Evolutionary conservation across 2,888 invertebrate genomes (phyloP).

Genomic region (Ormyrus pomaceus): DNA sequence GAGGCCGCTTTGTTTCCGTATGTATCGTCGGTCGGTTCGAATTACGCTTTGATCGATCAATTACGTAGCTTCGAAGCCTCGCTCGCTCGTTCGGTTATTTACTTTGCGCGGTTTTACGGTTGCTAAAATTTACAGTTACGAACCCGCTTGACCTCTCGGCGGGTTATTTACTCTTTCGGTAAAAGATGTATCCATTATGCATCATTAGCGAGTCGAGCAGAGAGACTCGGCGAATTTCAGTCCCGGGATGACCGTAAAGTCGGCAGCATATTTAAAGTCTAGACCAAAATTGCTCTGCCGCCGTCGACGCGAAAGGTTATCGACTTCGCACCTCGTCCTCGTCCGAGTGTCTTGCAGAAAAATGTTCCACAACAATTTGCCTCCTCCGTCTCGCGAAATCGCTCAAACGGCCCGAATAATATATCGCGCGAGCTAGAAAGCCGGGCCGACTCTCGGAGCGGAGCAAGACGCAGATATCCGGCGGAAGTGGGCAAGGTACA

Average conservation of each 20-base stretch:
- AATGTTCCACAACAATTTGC: too few relatives aligned
- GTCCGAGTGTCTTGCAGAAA: too few relatives aligned
- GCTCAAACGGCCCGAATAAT: too few relatives aligned
- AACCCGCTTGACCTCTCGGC: background rate
- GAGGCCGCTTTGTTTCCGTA: too few relatives aligned
- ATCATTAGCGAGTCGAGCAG: background rate
- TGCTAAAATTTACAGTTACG: background rate
- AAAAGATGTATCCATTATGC: background rate
- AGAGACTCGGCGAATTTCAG: background rate
- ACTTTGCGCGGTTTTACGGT: background rate
- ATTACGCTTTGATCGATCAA: too few relatives aligned
- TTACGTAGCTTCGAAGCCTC: background rate
- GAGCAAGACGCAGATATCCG: slow-evolving; percentile 38
- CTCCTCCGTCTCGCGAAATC: too few relatives aligned
- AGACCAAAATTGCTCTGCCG: background rate
- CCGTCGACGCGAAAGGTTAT: too few relatives aligned
- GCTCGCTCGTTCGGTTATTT: too few relatives aligned
- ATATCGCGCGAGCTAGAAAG: too few relatives aligned
- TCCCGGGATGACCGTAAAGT: background rate
- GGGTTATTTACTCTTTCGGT: background rate
- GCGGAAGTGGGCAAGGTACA: slow-evolving; percentile 39
- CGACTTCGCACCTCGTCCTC: too few relatives aligned
- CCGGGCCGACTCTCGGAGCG: too few relatives aligned
- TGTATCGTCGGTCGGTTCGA: too few relatives aligned
- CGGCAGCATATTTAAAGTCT: background rate